A percentile compares a stretch with the other conserved stretches of the same genome.
Evolutionary conservation across 2,888 invertebrate genomes (phyloP).

Genomic region (Colletes collaris): DNA sequence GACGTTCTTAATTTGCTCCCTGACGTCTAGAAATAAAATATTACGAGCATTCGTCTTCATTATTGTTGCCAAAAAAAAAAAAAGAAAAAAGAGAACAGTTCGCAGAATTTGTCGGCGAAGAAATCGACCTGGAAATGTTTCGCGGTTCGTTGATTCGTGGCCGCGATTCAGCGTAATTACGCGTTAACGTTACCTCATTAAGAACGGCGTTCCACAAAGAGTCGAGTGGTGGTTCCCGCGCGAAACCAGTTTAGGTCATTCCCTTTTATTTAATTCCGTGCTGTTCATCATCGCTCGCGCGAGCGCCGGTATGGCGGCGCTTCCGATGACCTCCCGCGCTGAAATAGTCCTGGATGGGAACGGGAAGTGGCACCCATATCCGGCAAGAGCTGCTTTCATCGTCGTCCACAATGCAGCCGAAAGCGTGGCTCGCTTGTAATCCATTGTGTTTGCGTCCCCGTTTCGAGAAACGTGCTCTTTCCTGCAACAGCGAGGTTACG

Average conservation of each 20-base stretch:
- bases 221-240: conserved; percentile 13
- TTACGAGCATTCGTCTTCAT: too few relatives aligned
- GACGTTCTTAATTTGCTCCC: too few relatives aligned
- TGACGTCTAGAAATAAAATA: too few relatives aligned
- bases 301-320: conserved; percentile 21
- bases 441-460: conserved; percentile 65
- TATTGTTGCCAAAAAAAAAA: too few relatives aligned
- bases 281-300: conserved; percentile 21
- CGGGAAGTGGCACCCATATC: conserved; percentile 69
- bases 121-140: conserved; percentile 1
- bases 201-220: conserved; percentile 19
- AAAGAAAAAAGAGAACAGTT: not conserved
- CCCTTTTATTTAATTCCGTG: conserved; percentile 7
- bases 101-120: not conserved
- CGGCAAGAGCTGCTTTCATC: conserved; percentile 65
- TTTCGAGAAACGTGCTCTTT: conserved; percentile 59
- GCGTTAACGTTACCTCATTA: conserved; percentile 25
- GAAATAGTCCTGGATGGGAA: conserved; percentile 55
- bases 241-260: conserved; percentile 30
- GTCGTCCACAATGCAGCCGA: conserved; percentile 63
- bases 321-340: conserved; percentile 55
- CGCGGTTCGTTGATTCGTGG: conserved; percentile 2
- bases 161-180: conserved; percentile 26
- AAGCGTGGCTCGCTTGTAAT: conserved; percentile 58
- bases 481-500: conserved; percentile 36